These are phyloP conservation scores for Microctenopoma steveboyesi DNA, from an alignment of 2,797 vertebrate species.

Conservation along the genomic window DNA sequence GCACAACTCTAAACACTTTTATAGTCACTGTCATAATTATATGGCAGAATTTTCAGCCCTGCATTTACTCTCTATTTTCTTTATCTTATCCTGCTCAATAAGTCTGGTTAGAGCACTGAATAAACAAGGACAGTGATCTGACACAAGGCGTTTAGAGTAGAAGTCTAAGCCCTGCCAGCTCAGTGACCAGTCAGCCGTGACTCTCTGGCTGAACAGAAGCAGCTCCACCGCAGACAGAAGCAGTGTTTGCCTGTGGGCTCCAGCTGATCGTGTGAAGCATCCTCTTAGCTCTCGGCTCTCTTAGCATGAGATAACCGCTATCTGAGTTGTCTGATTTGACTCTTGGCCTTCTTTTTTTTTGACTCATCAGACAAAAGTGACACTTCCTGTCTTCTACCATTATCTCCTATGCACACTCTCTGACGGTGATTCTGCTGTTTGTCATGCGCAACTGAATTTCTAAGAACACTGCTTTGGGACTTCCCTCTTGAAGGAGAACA, in stretches of 20 bases:
- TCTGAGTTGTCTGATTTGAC: background rate
- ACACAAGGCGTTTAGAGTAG: conserved; percentile 1
- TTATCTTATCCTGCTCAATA: conserved; percentile 6
- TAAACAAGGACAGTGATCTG: conserved; percentile 1
- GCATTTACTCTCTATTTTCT: background rate
- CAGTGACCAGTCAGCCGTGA: conserved; percentile 35
- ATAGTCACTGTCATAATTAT: too few species aligned
- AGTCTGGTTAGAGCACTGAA: conserved; percentile 20
- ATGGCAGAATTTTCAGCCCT: background rate
- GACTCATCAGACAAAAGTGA: background rate
- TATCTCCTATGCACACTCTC: background rate
- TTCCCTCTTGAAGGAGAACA: conserved; percentile 4
- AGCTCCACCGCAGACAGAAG: conserved; percentile 25
- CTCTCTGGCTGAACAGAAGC: conserved; percentile 29
- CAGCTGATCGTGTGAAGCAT: conserved; percentile 22
- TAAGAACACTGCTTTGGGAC: conserved; percentile 3
- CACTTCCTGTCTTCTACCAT: background rate
- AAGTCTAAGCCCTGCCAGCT: conserved; percentile 31
- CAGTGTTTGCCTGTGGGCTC: conserved; percentile 30
- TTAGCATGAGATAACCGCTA: conserved; percentile 1
- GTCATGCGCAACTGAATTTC: background rate
- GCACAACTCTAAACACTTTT: background rate
- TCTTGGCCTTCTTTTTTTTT: background rate
- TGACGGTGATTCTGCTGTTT: conserved; percentile 1
- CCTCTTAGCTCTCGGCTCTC: conserved; percentile 4